Base-by-base conservation (phyloP, 2,797 vertebrate genomes). In the Orientallactaga sibirica region DNA sequence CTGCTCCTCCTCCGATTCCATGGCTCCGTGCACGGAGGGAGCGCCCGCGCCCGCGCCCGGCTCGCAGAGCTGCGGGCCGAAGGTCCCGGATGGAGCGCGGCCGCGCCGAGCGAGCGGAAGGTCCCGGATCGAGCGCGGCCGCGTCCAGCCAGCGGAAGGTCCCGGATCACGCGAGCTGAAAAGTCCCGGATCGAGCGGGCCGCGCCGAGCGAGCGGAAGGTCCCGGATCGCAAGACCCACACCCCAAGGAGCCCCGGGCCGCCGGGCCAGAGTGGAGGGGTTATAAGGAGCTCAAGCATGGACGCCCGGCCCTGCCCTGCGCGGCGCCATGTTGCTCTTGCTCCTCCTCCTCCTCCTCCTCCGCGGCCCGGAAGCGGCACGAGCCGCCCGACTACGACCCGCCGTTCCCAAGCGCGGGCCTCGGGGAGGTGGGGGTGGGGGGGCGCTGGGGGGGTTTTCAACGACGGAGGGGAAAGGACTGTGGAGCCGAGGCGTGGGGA, bases 1-100 rank as follows among this genome's bases (percentile, higher is more conserved):
- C 98, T 99, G 99, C 98, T 99, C 99, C 98, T 99, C 99, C 98
- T 99, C 99, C 96, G 99, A 99, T 98, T 99, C 99, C 99, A 99
- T 99, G 97, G 98, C 98, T 86, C 95, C 80, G 97, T 97, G 98
- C 90, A 95, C 78, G 52, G 48, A 48, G 93, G 61, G 98, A 92
- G 78, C 89, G 89, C 87, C 43, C 96, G n/a, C n/a, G n/a, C n/a
- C n/a, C n/a, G 98, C 98, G 48, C 48, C 48, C 48, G 48, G 48
- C 48, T 10, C 48, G 48, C 48, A 10, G 48, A 48, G 48, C 48
- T 48, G 48, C 48, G 48, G 48, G 48, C 48, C 7, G 7, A 48
- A 48, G 48, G 48, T 48, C 48, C 48, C 48, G 48, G 48, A 48
- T 48, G 7, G 48, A 48, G 48, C 43, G 7, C 7, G 48, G 48